Evolutionary conservation across 2,113 vertebrate genomes (phyloP).

Genomic region (Misgurnus anguillicaudatus): DNA sequence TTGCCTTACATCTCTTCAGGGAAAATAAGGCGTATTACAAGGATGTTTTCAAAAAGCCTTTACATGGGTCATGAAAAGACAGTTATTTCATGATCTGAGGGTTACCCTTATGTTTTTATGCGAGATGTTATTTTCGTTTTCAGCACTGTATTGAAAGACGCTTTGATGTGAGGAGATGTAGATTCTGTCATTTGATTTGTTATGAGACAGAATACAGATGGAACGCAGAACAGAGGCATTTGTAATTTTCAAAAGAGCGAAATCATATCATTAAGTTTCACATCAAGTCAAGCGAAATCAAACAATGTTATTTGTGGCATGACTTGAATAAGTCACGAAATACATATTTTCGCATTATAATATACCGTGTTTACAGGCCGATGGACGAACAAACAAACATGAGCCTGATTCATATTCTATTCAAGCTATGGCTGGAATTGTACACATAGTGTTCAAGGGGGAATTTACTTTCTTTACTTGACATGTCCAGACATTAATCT

Average conservation of each 20-base stretch:
- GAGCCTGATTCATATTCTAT: conserved; percentile 45
- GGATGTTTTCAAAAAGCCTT: conserved; percentile 52
- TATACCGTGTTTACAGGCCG: conserved; percentile 18
- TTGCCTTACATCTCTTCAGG: conserved; percentile 50
- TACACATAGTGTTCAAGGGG: conserved; percentile 72
- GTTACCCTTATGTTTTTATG: conserved; percentile 33
- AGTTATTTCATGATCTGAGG: conserved; percentile 52
- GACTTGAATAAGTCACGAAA: conserved; percentile 11
- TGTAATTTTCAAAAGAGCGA: conserved; percentile 36
- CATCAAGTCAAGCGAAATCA: conserved; percentile 34
- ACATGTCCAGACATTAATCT: conserved; percentile 74
- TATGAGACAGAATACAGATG: conserved; percentile 16
- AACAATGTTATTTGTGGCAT: conserved; percentile 27
- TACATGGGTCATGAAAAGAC: conserved; percentile 52
- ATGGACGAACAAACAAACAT: conserved; percentile 43
- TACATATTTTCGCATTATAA: background rate
- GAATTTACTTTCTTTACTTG: conserved; percentile 72
- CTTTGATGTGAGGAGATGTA: conserved; percentile 34
- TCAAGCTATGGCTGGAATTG: conserved; percentile 2
- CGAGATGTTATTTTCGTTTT: conserved; percentile 42
- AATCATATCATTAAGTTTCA: conserved; percentile 49
- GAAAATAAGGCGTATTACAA: conserved; percentile 47
- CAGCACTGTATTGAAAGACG: conserved; percentile 39
- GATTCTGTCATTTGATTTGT: conserved; percentile 42
- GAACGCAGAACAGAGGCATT: conserved; percentile 36